phyloP scores from a whole-genome alignment of 64 coral and sea anemone genomes.

The Montipora cactus region DNA sequence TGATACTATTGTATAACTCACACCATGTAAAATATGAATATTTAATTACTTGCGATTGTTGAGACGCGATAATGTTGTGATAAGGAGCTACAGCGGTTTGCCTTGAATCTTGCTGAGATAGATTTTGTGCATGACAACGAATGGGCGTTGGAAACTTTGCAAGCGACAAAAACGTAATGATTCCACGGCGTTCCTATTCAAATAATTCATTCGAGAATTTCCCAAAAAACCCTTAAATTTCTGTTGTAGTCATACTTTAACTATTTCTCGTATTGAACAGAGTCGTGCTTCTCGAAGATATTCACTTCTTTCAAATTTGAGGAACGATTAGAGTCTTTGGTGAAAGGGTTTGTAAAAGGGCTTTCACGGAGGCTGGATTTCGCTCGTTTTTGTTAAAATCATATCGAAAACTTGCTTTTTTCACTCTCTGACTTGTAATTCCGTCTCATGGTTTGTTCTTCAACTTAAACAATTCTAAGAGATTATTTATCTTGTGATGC shows the following conservation, averaged over 20 bases:
- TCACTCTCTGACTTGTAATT: neutral
- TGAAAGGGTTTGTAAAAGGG: neutral
- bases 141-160: slow-evolving; percentile 27
- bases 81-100: neutral
- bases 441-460: neutral
- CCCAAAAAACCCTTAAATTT: slow-evolving; percentile 6
- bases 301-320: slow-evolving; percentile 13
- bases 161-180: neutral
- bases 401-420: neutral
- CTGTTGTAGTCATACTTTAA: neutral
- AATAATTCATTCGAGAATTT: neutral
- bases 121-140: neutral
- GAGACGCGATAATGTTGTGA: neutral
- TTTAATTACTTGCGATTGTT: slow-evolving; percentile 27
- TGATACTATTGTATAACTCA: neutral
- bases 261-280: neutral
- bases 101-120: neutral
- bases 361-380: neutral
- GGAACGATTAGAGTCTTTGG: neutral
- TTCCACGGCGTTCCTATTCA: neutral
- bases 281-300: neutral
- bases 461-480: neutral
- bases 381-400: slow-evolving; percentile 41
- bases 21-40: slow-evolving; percentile 8
- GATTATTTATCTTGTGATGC: neutral